Base-by-base conservation (phyloP, 2,888 invertebrate genomes). In the Cyclophora punctaria region DNA sequence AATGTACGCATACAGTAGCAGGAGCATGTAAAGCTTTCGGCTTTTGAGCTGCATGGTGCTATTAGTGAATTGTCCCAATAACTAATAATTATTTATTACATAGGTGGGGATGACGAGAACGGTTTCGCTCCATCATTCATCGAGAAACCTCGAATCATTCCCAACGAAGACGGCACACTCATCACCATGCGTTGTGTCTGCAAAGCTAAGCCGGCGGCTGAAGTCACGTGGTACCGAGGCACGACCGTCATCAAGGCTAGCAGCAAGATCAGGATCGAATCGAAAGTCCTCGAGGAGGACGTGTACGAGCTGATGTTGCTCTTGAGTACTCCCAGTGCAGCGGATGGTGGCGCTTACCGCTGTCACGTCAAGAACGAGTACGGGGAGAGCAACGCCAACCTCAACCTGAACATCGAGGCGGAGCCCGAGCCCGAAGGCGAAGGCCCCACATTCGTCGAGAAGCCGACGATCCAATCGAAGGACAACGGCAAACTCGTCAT, bases 111-210 rank as follows among this genome's bases (percentile, higher is more conserved):
- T 88, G 95, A 95, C 85, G 95, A 95, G 67, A 94, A 94, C 75
- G 97, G 97, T 78, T 96, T 96, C 89, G 96, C 98, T 67, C 99
- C 99, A 62, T 96, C 97, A 56, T 99, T 99, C 89, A 93, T 98
- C 77, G 98, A 98, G 90, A 99, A 99, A 91, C 99, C 99, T 61
- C 94, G 96, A 88, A 99, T 99, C 88, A 97, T 98, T 90, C 99
- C 99, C 78, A 98, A 98, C 89, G 97, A 97, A 83, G 96, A 95
- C 75, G 98, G 98, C 69, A 98, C 98, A 65, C 92, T 98, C 71
- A 98, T 99, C 71, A 95, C 97, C 57, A 97, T 99, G 96, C 96
- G 97, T 87, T 98, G 98, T 90, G 94, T 95, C 77, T 96, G 96
- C 84, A 95, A 95, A 84, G 98, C 98, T 45, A 96, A 96, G 87